Percentiles rank a stretch among this genome's conserved stretches.
phyloP scores from a whole-genome alignment of 2,888 invertebrate genomes.

The Elmis aenea region DNA sequence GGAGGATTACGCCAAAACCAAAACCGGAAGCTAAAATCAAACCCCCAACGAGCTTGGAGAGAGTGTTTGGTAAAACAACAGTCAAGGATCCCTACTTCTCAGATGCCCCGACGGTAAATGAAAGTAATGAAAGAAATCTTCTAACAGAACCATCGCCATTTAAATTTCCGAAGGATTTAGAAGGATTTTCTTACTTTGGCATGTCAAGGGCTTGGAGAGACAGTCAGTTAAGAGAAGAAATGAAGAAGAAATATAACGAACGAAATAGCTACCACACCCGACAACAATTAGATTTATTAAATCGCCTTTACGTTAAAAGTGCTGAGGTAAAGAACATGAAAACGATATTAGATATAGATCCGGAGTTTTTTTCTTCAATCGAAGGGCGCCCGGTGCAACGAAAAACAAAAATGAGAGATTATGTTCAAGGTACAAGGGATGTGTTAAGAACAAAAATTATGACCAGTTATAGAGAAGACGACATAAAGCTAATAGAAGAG shows the following conservation, averaged over 20 bases:
- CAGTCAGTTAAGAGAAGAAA: slow-evolving; percentile 33
- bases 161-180: slow-evolving; percentile 42
- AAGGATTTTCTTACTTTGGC: slow-evolving; percentile 45
- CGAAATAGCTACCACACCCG: slow-evolving; percentile 38
- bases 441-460: slow-evolving; percentile 46
- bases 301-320: slow-evolving; percentile 54
- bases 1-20: not conserved
- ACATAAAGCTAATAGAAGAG: slow-evolving; percentile 50
- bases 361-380: slow-evolving; percentile 59
- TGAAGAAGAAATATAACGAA: slow-evolving; percentile 34
- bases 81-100: slow-evolving; percentile 35
- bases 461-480: slow-evolving; percentile 42
- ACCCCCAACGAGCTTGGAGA: slow-evolving; percentile 25
- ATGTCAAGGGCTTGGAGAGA: slow-evolving; percentile 43
- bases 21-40: slow-evolving; percentile 15
- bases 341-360: slow-evolving; percentile 61
- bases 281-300: slow-evolving; percentile 50
- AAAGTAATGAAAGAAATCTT: slow-evolving; percentile 35
- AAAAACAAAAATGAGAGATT: slow-evolving; percentile 55
- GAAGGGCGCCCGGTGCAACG: slow-evolving; percentile 57
- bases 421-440: slow-evolving; percentile 48
- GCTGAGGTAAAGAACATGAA: slow-evolving; percentile 48
- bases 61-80: slow-evolving; percentile 28
- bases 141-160: slow-evolving; percentile 46
- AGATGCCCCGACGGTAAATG: slow-evolving; percentile 29